A percentile compares a stretch with the other conserved stretches of the same genome.
phyloP scores from a whole-genome alignment of 2,797 vertebrate genomes.

The Setipinna tenuifilis region DNA sequence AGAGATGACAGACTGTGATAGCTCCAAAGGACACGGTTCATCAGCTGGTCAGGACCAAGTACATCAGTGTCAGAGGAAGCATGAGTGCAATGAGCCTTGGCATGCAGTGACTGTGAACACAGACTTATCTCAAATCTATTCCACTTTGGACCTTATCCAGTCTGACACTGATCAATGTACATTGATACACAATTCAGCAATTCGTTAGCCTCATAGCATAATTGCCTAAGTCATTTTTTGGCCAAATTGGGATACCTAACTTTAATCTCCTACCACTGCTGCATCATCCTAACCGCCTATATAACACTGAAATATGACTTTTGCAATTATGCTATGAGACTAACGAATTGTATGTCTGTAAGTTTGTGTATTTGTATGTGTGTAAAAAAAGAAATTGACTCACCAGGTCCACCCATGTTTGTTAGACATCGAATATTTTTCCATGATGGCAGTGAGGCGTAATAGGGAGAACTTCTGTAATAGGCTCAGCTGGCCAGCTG shows the following conservation, averaged over 20 bases:
- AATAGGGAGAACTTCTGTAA: constrained; percentile 95
- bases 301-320: too few species aligned
- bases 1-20: neutral
- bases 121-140: neutral
- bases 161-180: neutral
- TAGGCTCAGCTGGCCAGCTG: constrained; percentile 90
- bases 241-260: too few species aligned
- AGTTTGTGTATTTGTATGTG: too few species aligned
- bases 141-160: neutral
- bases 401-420: constrained; percentile 98
- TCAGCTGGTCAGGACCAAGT: neutral
- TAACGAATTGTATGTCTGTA: too few species aligned
- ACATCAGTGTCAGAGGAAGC: neutral
- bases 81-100: neutral
- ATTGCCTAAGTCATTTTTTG: too few species aligned
- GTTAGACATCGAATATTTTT: constrained; percentile 94
- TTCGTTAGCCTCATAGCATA: too few species aligned
- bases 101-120: neutral
- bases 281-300: too few species aligned
- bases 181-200: neutral
- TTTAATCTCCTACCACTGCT: too few species aligned
- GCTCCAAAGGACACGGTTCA: neutral
- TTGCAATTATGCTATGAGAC: too few species aligned
- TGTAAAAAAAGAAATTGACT: constrained; percentile 14
- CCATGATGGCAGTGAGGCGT: constrained; percentile 97